Conservation (phyloP, 2,797 vertebrate species). For the Tenualosa thibaudeaui region DNA sequence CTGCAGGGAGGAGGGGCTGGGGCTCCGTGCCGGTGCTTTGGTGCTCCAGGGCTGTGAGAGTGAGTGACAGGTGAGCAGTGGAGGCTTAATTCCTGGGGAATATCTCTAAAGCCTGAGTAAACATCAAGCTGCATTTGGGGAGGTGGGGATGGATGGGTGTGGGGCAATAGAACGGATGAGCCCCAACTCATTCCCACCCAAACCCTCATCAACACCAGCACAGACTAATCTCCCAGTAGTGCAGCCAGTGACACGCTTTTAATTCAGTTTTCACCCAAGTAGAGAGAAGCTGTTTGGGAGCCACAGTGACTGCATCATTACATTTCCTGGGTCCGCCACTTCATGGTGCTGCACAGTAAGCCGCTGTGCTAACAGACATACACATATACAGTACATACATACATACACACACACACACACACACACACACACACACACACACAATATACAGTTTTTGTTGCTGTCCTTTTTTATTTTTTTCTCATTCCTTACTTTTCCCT, state of each 20-base stretch:
- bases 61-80: conserved; percentile 70
- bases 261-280: conserved; percentile 53
- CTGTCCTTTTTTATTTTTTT: not conserved
- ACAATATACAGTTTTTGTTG: not conserved
- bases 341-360: conserved; percentile 20
- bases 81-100: conserved; percentile 65
- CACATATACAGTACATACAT: not conserved
- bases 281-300: conserved; percentile 43
- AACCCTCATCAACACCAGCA: not conserved
- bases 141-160: conserved; percentile 40
- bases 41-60: not conserved
- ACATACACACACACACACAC: not conserved
- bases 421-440: not conserved
- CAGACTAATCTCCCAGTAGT: conserved; percentile 49
- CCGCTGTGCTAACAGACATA: conserved; percentile 5
- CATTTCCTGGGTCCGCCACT: conserved; percentile 30
- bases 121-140: conserved; percentile 61
- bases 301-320: conserved; percentile 43
- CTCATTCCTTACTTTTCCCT: not conserved
- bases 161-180: not conserved
- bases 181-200: not conserved
- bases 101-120: conserved; percentile 65
- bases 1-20: not conserved
- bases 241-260: conserved; percentile 48
- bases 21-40: not conserved